Evolutionary conservation across 2,113 vertebrate genomes (phyloP).

Genomic region (Pangasianodon gigas): DNA sequence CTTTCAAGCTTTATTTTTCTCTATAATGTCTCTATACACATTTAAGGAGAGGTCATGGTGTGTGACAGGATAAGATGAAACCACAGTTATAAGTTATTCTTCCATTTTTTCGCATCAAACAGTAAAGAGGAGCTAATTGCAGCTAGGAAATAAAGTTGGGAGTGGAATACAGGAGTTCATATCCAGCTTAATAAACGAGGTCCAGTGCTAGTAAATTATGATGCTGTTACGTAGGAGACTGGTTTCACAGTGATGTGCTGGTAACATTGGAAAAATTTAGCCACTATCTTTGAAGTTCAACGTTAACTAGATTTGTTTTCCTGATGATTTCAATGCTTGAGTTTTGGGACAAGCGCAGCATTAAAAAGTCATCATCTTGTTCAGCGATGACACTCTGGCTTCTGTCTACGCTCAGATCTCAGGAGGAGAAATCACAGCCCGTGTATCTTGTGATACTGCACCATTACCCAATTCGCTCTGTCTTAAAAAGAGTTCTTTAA

Average conservation of each 20-base stretch:
- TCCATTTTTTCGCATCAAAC: background rate
- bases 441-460: background rate
- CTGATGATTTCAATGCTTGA: no score
- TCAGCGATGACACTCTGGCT: background rate
- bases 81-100: background rate
- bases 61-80: background rate
- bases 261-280: background rate
- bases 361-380: background rate
- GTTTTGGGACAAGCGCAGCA: background rate
- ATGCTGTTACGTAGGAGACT: background rate
- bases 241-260: background rate
- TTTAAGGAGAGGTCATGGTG: background rate
- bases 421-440: constrained; percentile 19
- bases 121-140: background rate
- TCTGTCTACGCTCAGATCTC: constrained; percentile 5
- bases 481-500: constrained; percentile 52
- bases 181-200: background rate
- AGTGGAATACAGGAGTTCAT: background rate
- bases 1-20: background rate
- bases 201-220: background rate
- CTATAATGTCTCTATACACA: background rate
- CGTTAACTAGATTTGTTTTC: background rate
- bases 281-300: background rate
- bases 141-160: background rate
- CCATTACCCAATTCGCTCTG: constrained; percentile 29